Percentiles rank a stretch among this genome's conserved stretches.
phyloP scores from a whole-genome alignment of 2,888 invertebrate species.

The Drosophila demipolita region DNA sequence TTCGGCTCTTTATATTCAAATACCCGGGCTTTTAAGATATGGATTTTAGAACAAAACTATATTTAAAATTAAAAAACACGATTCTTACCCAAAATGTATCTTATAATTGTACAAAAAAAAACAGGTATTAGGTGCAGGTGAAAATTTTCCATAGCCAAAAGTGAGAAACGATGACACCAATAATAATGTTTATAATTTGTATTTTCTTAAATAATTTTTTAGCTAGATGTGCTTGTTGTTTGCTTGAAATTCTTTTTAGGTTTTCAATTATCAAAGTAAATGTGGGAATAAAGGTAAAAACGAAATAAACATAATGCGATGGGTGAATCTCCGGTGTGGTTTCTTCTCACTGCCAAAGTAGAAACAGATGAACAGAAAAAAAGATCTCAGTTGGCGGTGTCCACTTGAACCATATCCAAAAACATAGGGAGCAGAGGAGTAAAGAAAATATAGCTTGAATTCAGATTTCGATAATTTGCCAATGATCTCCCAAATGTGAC shows the following conservation, averaged over 20 bases:
- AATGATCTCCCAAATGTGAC: not conserved
- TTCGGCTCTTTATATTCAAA: no score
- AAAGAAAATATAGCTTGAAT: rapidly evolving
- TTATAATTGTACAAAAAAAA: not conserved
- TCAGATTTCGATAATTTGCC: rapidly evolving
- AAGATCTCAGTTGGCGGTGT: not conserved
- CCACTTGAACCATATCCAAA: conserved; percentile 15
- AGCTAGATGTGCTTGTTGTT: not conserved
- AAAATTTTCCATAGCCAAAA: not conserved
- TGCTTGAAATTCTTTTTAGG: no score
- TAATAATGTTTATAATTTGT: not conserved
- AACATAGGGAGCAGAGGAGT: not conserved
- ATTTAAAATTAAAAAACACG: not conserved
- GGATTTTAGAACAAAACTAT: not conserved
- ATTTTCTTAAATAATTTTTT: not conserved
- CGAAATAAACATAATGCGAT: not conserved
- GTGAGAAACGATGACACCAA: not conserved
- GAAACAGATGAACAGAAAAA: not conserved
- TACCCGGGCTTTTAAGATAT: no score
- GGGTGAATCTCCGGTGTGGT: no score
- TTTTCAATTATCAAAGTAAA: no score
- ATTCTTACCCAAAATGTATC: not conserved
- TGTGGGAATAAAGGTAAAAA: not conserved
- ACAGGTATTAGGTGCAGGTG: no score
- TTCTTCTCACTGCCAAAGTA: conserved; percentile 17